Base-by-base conservation (phyloP, 2,888 invertebrate species). In the Hirtodrosophila alboralis region DNA sequence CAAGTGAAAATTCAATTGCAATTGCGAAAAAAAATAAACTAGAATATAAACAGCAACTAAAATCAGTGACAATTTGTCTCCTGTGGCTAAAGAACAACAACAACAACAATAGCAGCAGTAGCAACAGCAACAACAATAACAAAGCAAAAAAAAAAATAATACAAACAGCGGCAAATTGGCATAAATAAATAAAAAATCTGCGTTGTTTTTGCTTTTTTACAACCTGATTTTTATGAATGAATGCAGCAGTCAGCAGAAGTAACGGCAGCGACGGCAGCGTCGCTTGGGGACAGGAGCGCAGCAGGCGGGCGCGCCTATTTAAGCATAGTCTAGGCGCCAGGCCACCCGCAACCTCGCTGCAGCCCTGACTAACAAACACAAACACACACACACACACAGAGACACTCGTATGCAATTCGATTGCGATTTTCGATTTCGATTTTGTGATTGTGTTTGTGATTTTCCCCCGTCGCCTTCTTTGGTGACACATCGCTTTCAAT, bases 221-320 rank as follows among this genome's bases (percentile, higher is more conserved):
- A 86, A 83, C 81, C 83, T 63, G 86, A 83, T 84, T 83, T 84
- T 83, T 84, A 83, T 83, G 83, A 83, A 83, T 83, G 83, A 83
- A 83, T 79, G 85, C 79, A 79, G 73, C 69, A n/a, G 45, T 31
- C 41, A 37, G 28, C 44, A 36, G 16, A 23, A 16, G 30, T 44
- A 30, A 49, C 36, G 48, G 49, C 48, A 43, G 37, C 45, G 18
- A 48, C 59, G 38, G 28, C 56, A 30, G 38, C 61, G 58, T 71
- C 84, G 84, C 78, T 67, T 74, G 78, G n/a, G n/a, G 63, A 77
- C 78, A 84, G 77, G 84, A 81, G 81, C 80, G 74, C 53, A 67
- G 43, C 49, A 37, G 62, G n/a, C n/a, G n/a, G n/a, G n/a, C n/a
- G n/a, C 30, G 52, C 52, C 14, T 7, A 8, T 30, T 16, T 49